These are phyloP conservation scores for Listronotus oregonensis DNA, from an alignment of 1,140 invertebrate genomes.

Conservation along the genomic window DNA sequence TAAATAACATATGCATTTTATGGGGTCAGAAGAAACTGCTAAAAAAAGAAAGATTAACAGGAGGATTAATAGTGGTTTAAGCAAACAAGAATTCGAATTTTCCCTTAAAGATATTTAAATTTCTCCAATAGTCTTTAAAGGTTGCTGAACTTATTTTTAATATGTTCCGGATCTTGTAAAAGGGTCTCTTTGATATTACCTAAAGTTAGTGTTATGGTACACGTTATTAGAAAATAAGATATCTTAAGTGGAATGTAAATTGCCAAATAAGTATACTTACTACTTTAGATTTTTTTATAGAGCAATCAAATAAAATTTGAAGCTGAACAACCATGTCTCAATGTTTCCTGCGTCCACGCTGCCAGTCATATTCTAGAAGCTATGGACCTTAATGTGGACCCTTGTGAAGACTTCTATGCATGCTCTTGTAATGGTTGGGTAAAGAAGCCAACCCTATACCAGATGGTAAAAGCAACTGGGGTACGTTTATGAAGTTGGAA, in stretches of 20 bases:
- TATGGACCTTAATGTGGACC: conserved; percentile 79
- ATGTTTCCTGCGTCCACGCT: conserved; percentile 82
- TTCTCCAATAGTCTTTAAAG: neutral
- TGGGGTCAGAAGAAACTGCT: too few relatives aligned
- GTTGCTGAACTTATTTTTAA: neutral
- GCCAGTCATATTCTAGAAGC: conserved; percentile 83
- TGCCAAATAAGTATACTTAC: too few relatives aligned
- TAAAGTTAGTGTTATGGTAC: neutral
- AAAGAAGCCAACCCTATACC: conserved; percentile 89
- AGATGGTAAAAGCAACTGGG: conserved; percentile 90
- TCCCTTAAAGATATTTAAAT: too few relatives aligned
- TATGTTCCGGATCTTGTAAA: too few relatives aligned
- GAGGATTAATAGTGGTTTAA: too few relatives aligned
- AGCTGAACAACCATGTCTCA: conserved; percentile 67
- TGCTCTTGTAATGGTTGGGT: conserved; percentile 95
- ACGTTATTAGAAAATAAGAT: neutral
- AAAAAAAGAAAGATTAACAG: too few relatives aligned
- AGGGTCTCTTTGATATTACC: too few relatives aligned
- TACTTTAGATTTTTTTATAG: conserved; percentile 46
- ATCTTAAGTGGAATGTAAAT: too few relatives aligned
- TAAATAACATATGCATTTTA: too few relatives aligned
- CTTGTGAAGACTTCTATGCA: conserved; percentile 94
- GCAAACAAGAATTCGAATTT: too few relatives aligned
- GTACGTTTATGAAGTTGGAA: conserved; percentile 92
- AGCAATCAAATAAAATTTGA: conserved; percentile 48